Evolutionary conservation across 1,140 invertebrate genomes (phyloP).

Genomic region (Dufourea novaeangliae): DNA sequence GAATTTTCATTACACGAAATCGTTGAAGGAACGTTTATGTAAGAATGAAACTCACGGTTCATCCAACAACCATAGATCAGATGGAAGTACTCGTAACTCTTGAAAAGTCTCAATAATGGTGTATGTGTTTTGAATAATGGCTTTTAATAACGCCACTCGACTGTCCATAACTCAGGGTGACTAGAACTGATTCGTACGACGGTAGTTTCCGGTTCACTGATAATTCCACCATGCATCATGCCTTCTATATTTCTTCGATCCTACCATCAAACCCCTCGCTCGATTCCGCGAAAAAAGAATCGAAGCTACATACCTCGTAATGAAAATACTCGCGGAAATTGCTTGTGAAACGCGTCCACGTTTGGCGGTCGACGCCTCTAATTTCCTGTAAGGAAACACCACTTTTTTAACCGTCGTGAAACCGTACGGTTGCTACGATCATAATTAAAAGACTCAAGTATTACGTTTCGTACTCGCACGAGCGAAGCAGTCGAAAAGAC

Average conservation of each 20-base stretch:
- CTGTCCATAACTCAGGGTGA: slow-evolving; percentile 42
- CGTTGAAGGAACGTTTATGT: not conserved
- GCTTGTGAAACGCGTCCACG: not conserved
- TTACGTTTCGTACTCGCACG: not conserved
- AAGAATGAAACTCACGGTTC: not conserved
- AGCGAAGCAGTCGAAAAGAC: too few species aligned
- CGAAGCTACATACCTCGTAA: not conserved
- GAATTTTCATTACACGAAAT: not conserved
- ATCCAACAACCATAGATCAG: not conserved
- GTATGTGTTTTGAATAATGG: slow-evolving; percentile 56
- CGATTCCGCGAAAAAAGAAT: slow-evolving; percentile 14
- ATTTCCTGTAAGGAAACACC: slow-evolving; percentile 16
- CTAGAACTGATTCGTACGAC: slow-evolving; percentile 36
- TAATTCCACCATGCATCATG: slow-evolving; percentile 44
- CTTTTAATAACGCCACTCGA: slow-evolving; percentile 55
- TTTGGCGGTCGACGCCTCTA: not conserved
- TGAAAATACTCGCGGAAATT: slow-evolving; percentile 10
- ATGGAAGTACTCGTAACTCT: slow-evolving; percentile 30
- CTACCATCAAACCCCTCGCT: slow-evolving; percentile 2
- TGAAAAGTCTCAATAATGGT: slow-evolving; percentile 35
- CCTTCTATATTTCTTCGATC: slow-evolving; percentile 34
- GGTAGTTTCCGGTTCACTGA: slow-evolving; percentile 35
- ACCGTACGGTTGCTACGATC: slow-evolving; percentile 11
- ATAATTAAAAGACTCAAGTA: slow-evolving; percentile 6
- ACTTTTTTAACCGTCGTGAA: not conserved